Percentiles rank a stretch among this genome's conserved stretches.
Conservation (phyloP, 2,888 invertebrate genomes). For the Eilema griseolum region DNA sequence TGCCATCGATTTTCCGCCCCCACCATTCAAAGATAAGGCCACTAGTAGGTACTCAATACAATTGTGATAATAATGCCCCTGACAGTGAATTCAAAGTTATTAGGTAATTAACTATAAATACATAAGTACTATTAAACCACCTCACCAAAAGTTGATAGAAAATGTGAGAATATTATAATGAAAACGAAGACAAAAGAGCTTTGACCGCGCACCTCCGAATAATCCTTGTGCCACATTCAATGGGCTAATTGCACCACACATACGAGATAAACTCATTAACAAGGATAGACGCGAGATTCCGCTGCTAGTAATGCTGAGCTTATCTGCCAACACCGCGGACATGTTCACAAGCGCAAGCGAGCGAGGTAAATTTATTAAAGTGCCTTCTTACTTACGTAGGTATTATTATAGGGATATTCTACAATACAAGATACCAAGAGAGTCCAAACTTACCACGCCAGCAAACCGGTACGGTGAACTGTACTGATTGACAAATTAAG, state of each 20-base stretch:
- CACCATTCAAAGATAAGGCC: slow-evolving; percentile 47
- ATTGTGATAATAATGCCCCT: too few species aligned
- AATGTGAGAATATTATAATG: slow-evolving; percentile 21
- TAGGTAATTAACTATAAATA: neutral
- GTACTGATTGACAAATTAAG: neutral
- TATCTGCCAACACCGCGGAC: slow-evolving; percentile 65
- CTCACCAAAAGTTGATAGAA: neutral
- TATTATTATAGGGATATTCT: neutral
- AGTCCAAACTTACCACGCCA: neutral
- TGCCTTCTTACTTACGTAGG: neutral
- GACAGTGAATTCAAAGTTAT: neutral
- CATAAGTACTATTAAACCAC: neutral
- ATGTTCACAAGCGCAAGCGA: slow-evolving; percentile 38
- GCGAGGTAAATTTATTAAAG: neutral
- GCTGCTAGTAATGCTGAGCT: slow-evolving; percentile 73
- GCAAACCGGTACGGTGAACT: neutral
- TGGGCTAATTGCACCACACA: slow-evolving; percentile 80
- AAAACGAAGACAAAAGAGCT: slow-evolving; percentile 58
- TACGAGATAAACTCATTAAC: slow-evolving; percentile 86
- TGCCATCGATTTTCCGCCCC: slow-evolving; percentile 55
- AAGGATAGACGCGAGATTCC: slow-evolving; percentile 84
- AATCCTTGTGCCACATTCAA: slow-evolving; percentile 83
- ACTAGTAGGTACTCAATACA: slow-evolving; percentile 6
- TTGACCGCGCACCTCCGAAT: slow-evolving; percentile 65
- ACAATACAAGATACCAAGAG: neutral